Evolutionary conservation across 2,797 vertebrate species (phyloP).

Genomic region (Holocentrus rufus): DNA sequence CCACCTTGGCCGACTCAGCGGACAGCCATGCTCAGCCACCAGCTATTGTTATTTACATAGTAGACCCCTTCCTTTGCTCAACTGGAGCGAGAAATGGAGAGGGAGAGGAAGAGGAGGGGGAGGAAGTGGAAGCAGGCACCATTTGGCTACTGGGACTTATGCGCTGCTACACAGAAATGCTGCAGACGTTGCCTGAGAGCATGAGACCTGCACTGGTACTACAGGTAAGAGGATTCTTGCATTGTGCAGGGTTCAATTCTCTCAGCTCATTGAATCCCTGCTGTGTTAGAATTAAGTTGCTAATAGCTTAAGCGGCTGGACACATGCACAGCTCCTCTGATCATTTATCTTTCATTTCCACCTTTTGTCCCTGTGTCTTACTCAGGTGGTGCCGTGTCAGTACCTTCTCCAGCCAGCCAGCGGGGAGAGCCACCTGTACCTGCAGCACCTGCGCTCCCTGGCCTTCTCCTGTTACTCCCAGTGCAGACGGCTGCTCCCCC

Average conservation of each 20-base stretch:
- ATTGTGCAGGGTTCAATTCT: background rate
- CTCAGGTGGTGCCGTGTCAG: constrained; percentile 94
- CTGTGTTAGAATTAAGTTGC: too few species aligned
- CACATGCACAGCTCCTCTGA: background rate
- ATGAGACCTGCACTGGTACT: constrained; percentile 93
- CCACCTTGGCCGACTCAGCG: constrained; percentile 88
- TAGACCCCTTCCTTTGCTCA: constrained; percentile 93
- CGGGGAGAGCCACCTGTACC: constrained; percentile 92
- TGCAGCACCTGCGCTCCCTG: constrained; percentile 96
- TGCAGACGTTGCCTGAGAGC: constrained; percentile 90
- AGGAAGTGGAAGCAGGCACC: constrained; percentile 88
- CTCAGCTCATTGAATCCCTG: too few species aligned
- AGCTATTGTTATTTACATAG: constrained; percentile 94
- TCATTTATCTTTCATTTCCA: background rate
- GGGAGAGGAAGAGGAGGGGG: constrained; percentile 86
- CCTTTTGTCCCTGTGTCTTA: background rate
- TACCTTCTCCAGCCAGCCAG: constrained; percentile 95
- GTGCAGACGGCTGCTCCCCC: constrained; percentile 90
- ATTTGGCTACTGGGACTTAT: constrained; percentile 95
- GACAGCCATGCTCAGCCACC: constrained; percentile 91
- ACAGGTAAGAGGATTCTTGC: constrained; percentile 82
- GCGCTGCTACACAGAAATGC: constrained; percentile 96
- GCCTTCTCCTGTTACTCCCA: constrained; percentile 97
- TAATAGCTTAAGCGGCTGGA: too few species aligned
- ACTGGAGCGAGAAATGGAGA: constrained; percentile 81